Evolutionary conservation across 2,797 vertebrate genomes (phyloP).

Genomic region (Hipposideros larvatus): DNA sequence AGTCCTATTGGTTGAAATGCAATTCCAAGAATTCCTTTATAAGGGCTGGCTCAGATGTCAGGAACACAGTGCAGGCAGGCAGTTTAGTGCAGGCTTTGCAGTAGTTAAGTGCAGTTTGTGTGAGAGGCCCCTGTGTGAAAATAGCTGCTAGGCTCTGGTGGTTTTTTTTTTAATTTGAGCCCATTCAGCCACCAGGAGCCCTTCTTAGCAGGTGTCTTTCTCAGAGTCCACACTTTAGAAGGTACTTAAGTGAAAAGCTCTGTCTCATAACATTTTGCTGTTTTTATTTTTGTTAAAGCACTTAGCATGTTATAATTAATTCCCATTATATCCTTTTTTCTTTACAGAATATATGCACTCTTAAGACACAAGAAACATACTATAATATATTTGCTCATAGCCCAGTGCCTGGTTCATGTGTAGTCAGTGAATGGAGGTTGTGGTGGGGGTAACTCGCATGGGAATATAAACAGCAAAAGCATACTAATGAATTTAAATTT

Average conservation of each 20-base stretch:
- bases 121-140: no score
- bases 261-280: background rate
- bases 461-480: background rate
- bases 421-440: background rate
- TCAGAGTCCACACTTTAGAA: background rate
- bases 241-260: background rate
- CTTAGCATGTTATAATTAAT: background rate
- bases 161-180: no score
- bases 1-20: no score
- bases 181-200: no score
- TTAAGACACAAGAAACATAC: background rate
- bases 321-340: background rate
- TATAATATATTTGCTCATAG: background rate
- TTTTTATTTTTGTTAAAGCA: constrained; percentile 27
- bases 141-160: no score
- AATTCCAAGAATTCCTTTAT: no score
- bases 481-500: background rate
- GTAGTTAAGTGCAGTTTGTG: no score
- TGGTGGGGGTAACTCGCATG: background rate
- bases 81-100: no score
- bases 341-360: background rate
- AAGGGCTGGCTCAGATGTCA: no score
- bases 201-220: no score
- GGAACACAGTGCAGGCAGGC: no score
- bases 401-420: background rate